Conservation (phyloP, 1,140 invertebrate species). For the Hylaeus volcanicus region DNA sequence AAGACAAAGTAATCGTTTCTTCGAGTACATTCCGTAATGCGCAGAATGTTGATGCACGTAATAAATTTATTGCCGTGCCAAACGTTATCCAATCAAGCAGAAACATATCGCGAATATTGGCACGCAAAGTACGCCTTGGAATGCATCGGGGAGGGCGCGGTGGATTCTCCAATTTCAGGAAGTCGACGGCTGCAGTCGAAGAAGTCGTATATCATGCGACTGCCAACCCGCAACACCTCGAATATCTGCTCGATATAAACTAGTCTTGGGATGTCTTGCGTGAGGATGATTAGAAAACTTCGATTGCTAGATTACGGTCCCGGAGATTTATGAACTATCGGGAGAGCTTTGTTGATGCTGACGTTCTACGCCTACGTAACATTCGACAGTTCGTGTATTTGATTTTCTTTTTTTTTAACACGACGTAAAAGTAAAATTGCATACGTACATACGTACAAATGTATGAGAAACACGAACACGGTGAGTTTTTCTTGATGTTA, state of each 20-base stretch:
- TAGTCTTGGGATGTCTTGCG: constrained; percentile 56
- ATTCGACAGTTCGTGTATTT: no score
- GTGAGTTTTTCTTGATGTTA: no score
- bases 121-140: neutral
- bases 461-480: no score
- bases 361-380: neutral
- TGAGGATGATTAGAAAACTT: constrained; percentile 67
- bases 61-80: neutral
- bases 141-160: neutral
- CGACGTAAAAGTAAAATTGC: neutral
- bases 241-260: constrained; percentile 65
- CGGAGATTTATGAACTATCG: constrained; percentile 51
- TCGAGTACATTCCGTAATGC: no score
- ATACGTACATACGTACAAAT: no score
- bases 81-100: neutral
- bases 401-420: neutral
- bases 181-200: constrained; percentile 14
- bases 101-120: neutral
- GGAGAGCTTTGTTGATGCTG: constrained; percentile 17
- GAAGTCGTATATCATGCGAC: constrained; percentile 58
- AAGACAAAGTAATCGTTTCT: no score
- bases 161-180: constrained; percentile 31
- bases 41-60: neutral
- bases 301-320: constrained; percentile 68
- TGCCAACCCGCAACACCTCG: constrained; percentile 52